Evolutionary conservation across 2,888 invertebrate genomes (phyloP), one percentile per base, ranked within the genome.

Genomic region (Nephrotoma flavescens): DNA sequence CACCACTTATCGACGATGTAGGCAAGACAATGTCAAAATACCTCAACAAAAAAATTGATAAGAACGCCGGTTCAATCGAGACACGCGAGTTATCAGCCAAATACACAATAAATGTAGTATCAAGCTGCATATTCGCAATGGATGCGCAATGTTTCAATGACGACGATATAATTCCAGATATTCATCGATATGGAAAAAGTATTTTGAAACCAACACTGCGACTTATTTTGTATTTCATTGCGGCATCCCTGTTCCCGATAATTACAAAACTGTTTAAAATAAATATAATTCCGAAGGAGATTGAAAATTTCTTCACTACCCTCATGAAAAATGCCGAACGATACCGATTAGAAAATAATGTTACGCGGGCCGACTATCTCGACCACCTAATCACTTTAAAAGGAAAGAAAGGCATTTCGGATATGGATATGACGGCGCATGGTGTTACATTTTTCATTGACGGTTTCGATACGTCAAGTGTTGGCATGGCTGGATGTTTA

Each of bases 231-330:
- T 89, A 88, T 87, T 86, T 88, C 15, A 57, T 90, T 0, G 0
- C 90, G 0, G 83, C 89, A n/a, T 89, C 89, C 19, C 87, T 89
- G 0, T 89, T 90, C 52, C 91, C 91, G n/a, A 15, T 86, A 0
- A 15, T 92, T 0, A 87, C 86, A 0, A 86, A 87, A 0, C 11
- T 90, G 1, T 88, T 88, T n/a, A 90, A 89, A 15, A 31, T 88
- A 11, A 44, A 42, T 11, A 42, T 19, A 1, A 15, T 85, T 2
- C 6, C 44, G 9, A 92, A 90, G 0, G 94, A 93, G 0, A 97
- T 97, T 89, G 97, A 90, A 41, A 7, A 83, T 0, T 91, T 89
- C 86, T 91, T 91, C 41, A 84, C 88, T 0, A 87, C 88, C 2
- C 87, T 91, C 0, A 89, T 90, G 90, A 41, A 88, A n/a, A 88